Evolutionary conservation across 2,113 vertebrate genomes (phyloP).

Genomic region (Clarias magur): DNA sequence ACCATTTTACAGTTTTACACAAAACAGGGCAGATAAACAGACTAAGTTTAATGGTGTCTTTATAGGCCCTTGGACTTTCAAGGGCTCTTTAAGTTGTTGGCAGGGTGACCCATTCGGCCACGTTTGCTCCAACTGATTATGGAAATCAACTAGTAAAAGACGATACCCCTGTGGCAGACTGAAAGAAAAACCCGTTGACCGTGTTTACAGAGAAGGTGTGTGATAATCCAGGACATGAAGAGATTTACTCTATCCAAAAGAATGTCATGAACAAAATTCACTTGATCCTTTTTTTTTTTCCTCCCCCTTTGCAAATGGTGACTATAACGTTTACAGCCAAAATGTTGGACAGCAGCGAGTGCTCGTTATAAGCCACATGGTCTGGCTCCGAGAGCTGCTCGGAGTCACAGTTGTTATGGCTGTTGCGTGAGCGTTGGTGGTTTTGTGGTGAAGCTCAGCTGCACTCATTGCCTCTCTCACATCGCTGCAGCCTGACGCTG

Average conservation of each 20-base stretch:
- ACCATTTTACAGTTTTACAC: conserved; percentile 28
- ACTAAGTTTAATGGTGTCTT: conserved; percentile 32
- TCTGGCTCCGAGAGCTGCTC: conserved; percentile 19
- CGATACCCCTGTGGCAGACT: not conserved
- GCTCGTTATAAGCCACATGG: conserved; percentile 30
- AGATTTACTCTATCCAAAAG: not conserved
- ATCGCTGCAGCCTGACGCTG: conserved; percentile 50
- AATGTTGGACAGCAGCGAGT: conserved; percentile 11
- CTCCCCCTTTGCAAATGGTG: not conserved
- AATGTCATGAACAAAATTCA: not conserved
- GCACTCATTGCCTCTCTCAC: conserved; percentile 37
- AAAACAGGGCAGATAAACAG: conserved; percentile 37
- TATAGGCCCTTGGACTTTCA: conserved; percentile 35
- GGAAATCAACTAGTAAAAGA: conserved; percentile 20
- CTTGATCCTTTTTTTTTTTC: not conserved
- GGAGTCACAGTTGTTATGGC: conserved; percentile 32
- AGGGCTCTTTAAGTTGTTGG: conserved; percentile 27
- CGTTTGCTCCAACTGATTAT: conserved; percentile 3
- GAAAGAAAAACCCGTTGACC: not conserved
- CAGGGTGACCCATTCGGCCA: conserved; percentile 12
- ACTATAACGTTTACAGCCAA: conserved; percentile 24
- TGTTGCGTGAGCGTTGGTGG: conserved; percentile 42
- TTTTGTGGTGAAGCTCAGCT: conserved; percentile 46
- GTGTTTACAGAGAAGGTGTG: not conserved
- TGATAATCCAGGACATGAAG: not conserved